Base-by-base conservation (phyloP, 2,888 invertebrate genomes). In the Andrena haemorrhoa region DNA sequence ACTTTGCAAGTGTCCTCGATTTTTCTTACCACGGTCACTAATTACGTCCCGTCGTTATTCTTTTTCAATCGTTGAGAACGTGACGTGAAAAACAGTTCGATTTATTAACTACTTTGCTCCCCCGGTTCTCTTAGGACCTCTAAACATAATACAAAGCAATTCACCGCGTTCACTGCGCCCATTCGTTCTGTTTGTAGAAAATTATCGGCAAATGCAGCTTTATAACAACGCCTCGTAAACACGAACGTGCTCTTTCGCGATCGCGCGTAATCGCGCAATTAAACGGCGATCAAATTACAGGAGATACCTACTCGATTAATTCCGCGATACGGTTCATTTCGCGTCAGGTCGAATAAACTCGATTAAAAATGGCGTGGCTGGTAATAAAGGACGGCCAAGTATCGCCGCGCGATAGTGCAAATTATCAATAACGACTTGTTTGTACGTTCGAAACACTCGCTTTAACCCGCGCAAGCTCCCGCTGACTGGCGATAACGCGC, bases 391-490 rank as follows among this genome's bases (percentile, higher is more conserved):
- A 61, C 23, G 53, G 5, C 20, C 33, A 20, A 29, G 31, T 16
- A 49, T 61, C 20, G 53, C 8, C 16, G 4, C 31, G 5, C 23
- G 79, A 79, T 79, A 71, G 26, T 33, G 16, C 16, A 47, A 51
- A 76, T 76, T 66, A 76, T 71, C 70, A 76, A 41, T 35, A 56
- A 74, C 60, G 47, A 69, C 7, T 70, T 79, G 76, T 76, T 76
- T 61, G 35, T 51, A 47, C 61, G 41, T 10, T 29, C 10, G 10
- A 35, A 41, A 65, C 16, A 49, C n/a, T 20, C n/a, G 51, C 1
- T 29, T 77, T 6, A 66, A 65, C 23, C 23, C 56, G 64, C n/a
- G 47, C 8, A 3, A 33, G 29, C n/a, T 31, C 26, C 7, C n/a
- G 26, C 3, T 23, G 6, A 20, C 53, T 4, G 23, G 56, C 29